Conservation (phyloP, 2,888 invertebrate genomes). For the Bombyx huttoni region DNA sequence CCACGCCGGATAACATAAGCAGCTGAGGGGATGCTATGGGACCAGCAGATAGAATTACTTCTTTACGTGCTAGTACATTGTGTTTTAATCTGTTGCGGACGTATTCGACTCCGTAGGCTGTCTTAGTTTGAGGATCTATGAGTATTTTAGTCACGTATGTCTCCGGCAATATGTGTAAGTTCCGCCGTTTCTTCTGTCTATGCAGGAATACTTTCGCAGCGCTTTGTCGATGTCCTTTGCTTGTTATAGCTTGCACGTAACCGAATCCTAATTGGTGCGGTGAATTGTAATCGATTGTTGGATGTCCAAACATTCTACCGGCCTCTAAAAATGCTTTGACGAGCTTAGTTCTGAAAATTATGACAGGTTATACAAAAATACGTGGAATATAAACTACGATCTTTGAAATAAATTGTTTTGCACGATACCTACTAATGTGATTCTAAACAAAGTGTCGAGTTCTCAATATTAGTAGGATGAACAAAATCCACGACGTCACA, state of each 20-base stretch:
- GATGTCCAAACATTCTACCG: constrained; percentile 76
- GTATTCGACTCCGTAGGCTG: constrained; percentile 79
- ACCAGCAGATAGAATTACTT: constrained; percentile 89
- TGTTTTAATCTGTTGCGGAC: constrained; percentile 58
- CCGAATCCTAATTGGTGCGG: constrained; percentile 76
- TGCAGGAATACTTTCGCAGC: constrained; percentile 77
- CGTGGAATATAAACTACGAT: too few species aligned
- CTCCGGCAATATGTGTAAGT: constrained; percentile 78
- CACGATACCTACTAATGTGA: too few species aligned
- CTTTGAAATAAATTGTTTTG: too few species aligned
- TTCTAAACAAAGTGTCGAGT: too few species aligned
- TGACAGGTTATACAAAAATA: background rate
- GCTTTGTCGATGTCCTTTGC: constrained; percentile 75
- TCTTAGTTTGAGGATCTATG: constrained; percentile 73
- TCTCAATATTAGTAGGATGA: too few species aligned
- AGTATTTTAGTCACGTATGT: constrained; percentile 77
- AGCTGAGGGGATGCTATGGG: constrained; percentile 91
- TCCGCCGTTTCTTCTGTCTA: constrained; percentile 71
- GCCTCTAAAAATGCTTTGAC: constrained; percentile 71
- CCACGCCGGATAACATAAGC: constrained; percentile 87
- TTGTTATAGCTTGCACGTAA: constrained; percentile 75
- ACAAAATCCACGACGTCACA: too few species aligned
- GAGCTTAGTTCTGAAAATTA: constrained; percentile 44
- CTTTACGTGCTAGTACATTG: constrained; percentile 76
- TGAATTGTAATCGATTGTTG: constrained; percentile 79